Base-by-base conservation (phyloP, 2,797 vertebrate genomes). In the Rhynchonycteris naso region DNA sequence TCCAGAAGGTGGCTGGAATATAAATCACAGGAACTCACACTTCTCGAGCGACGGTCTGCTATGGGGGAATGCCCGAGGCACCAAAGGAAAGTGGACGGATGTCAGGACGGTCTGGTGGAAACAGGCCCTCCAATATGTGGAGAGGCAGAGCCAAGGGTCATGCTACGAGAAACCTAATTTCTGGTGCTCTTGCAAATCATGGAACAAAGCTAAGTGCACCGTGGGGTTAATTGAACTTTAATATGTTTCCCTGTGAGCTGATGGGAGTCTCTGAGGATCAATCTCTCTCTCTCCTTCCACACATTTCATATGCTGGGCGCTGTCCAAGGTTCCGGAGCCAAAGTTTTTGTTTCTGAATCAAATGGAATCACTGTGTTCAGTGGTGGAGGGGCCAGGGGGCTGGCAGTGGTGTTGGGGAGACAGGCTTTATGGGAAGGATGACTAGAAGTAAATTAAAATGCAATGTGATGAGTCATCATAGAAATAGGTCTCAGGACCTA, bases 1-100 rank as follows among this genome's bases (percentile, higher is more conserved):
- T 95, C 96, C 72, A 95, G 95, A 97, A 97, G 96, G 94, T 58
- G 0, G 91, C 88, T 96, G 86, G 92, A 97, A 97, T 97, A 96
- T 96, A 97, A 98, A 97, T 96, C 28, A 7, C 82, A 52, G 82
- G 75, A 96, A 89, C 78, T 85, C 12, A 1, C 19, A 24, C 52
- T 71, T 91, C 74, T 96, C 91, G 83, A 94, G 90, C 35, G 95
- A 81, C 54, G 28, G 63, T 26, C 80, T 93, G 83, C 86, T 58
- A 0, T 16, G 81, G 84, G 54, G 90, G 80, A 35, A 22, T 69
- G 61, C 90, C 26, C 30, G 65, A 58, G 78, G 78, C 56, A 43
- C 50, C 22, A 35, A 22, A 38, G 82, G 65, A 43, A 76, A 72
- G 59, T 14, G 75, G 18, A 66, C 74, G 78, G 43, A 16, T 26